Base-by-base conservation (phyloP, 1,140 invertebrate species). In the Dendrolimus punctatus region DNA sequence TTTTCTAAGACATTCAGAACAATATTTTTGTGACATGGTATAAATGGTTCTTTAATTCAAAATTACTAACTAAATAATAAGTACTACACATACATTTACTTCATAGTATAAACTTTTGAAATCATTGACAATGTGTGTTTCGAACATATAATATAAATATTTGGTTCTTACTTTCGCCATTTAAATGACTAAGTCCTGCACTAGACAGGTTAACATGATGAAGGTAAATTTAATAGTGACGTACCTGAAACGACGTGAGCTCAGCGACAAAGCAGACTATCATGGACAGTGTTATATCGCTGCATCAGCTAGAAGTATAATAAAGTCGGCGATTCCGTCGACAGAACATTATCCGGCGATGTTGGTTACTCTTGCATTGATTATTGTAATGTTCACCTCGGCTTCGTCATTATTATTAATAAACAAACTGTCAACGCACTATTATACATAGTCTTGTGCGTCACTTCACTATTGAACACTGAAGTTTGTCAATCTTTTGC, bases 211-310 rank as follows among this genome's bases (percentile, higher is more conserved):
- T 6, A 45, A 6, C 6, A 8, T 5, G 5, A 45, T 45, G 6
- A n/a, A n/a, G n/a, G 8, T 36, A 8, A 46, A 49, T 40, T 40
- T 8, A 40, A 39, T 9, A 40, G 23, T 45, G 8, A 77, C 77
- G 42, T 78, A 85, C 80, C 82, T 85, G 79, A 80, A 80, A 82
- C 71, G 80, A 81, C 61, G 78, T 76, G 51, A 85, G 73, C 67
- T 85, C 77, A 80, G 80, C 80, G 45, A 85, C 69, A 71, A 85
- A 82, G 72, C 77, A 85, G 79, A 85, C 75, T 85, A 85, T 80
- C 82, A 85, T 85, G 67, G 80, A 85, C 78, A 80, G 71, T 63
- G 68, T 69, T 80, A 79, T 80, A 43, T 74, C 54, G 62, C 70
- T 64, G 68, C 77, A 77, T 82, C 78, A 77, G 68, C 73, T 79